A percentile compares a stretch with the other conserved stretches of the same genome.
Conservation (phyloP, 1,140 invertebrate species). For the Myzus persicae region DNA sequence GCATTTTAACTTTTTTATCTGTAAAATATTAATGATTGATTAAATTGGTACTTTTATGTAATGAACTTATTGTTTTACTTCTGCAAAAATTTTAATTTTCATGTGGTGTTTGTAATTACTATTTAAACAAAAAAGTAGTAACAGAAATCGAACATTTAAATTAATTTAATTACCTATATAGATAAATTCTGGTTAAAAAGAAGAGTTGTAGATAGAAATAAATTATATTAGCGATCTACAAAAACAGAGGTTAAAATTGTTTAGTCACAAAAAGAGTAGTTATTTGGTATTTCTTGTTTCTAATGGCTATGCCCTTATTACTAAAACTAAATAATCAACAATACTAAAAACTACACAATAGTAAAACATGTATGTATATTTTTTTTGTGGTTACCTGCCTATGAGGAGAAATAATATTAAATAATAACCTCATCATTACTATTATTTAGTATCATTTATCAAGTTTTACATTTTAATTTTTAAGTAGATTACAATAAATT, state of each 20-base stretch:
- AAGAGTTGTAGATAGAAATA: too few relatives aligned
- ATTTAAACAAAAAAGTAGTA: neutral
- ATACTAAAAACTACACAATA: neutral
- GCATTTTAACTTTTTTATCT: conserved; percentile 60
- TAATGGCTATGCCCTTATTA: neutral
- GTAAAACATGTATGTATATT: neutral
- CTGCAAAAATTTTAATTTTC: neutral
- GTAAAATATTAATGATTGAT: neutral
- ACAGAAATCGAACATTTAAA: too few relatives aligned
- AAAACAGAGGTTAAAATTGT: too few relatives aligned
- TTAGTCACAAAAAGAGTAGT: neutral
- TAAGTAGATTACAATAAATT: neutral
- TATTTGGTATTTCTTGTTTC: neutral
- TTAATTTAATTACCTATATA: too few relatives aligned
- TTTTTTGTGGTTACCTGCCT: neutral
- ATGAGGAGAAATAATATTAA: neutral
- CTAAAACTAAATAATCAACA: neutral
- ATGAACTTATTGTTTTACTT: neutral
- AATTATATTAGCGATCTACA: too few relatives aligned
- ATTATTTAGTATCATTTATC: neutral
- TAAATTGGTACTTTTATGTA: neutral
- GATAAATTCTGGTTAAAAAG: too few relatives aligned
- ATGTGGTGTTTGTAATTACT: neutral
- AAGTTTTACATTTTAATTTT: neutral
- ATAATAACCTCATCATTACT: neutral